Base-by-base conservation (phyloP, 2,797 vertebrate genomes). In the Peromyscus eremicus region DNA sequence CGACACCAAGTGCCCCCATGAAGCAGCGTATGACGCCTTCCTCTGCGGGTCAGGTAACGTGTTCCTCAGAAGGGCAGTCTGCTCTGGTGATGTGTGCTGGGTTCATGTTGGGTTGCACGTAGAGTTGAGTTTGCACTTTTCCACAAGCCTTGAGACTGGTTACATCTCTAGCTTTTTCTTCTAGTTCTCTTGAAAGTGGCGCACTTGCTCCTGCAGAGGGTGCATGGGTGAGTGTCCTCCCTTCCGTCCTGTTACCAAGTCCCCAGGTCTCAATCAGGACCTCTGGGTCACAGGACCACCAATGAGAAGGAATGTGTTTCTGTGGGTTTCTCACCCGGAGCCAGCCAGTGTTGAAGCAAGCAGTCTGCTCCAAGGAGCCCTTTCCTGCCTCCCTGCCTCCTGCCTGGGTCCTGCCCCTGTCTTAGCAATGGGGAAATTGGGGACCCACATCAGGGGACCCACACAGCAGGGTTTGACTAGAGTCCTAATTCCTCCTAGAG, bases 1-100 rank as follows among this genome's bases (percentile, higher is more conserved):
- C 40, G 97, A 98, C 95, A 98, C 97, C 14, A 94, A 98, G 66
- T 98, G 1, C 79, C 99, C 98, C 85, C 98, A 99, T 0, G 98
- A 99, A 83, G 99, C 99, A 0, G 99, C 98, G 0, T 99, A 99
- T 6, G 99, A 99, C 6, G 99, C 99, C 29, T 99, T 98, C 97
- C 98, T 99, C 79, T 98, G 98, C 17, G 99, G 99, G 40, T 98
- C 98, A 98, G 99, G 99, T 99, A 98, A 97, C 1, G 52, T 55
- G 9, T 2, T 66, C 34, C n/a, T 19, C 16, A 12, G 6, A 13
- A 43, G 79, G 62, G 27, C 49, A 2, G 55, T 27, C 9, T 0
- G 0, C 9, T 19, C 34, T 9, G 0, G 4, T 29, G 8, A 9
- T 12, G 32, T 0, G 2, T 3, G 16, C 43, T 12, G 62, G 27